These are phyloP conservation scores for Narcine bancroftii DNA, from an alignment of 2,113 vertebrate species.

Conservation along the genomic window DNA sequence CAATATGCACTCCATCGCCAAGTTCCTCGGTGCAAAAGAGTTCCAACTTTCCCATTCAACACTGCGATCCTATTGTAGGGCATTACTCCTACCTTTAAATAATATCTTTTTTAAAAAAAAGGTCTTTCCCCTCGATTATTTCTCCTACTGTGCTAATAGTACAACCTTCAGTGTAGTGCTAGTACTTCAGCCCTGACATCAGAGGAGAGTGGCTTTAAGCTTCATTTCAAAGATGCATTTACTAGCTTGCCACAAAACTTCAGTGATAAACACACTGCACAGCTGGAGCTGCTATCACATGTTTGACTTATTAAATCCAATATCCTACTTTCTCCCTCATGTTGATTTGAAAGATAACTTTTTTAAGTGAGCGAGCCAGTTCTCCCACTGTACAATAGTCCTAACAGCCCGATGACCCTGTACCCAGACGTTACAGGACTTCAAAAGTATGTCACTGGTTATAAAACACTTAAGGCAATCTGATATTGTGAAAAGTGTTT, in stretches of 20 bases:
- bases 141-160: background rate
- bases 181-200: background rate
- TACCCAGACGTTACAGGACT: background rate
- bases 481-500: background rate
- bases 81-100: background rate
- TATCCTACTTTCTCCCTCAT: background rate
- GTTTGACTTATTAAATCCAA: background rate
- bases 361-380: background rate
- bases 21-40: too few relatives aligned
- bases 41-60: background rate
- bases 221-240: background rate
- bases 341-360: background rate
- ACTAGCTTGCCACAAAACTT: too few relatives aligned
- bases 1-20: too few relatives aligned
- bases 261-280: background rate
- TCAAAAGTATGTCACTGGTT: background rate
- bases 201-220: background rate
- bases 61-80: background rate
- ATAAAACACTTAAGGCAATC: background rate
- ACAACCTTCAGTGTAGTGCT: background rate
- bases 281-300: background rate
- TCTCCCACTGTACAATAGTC: background rate
- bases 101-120: background rate
- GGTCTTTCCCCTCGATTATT: background rate
- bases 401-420: background rate